phyloP scores from a whole-genome alignment of 53 echinoderm and acorn worm species.

The Echinarachnius parma region DNA sequence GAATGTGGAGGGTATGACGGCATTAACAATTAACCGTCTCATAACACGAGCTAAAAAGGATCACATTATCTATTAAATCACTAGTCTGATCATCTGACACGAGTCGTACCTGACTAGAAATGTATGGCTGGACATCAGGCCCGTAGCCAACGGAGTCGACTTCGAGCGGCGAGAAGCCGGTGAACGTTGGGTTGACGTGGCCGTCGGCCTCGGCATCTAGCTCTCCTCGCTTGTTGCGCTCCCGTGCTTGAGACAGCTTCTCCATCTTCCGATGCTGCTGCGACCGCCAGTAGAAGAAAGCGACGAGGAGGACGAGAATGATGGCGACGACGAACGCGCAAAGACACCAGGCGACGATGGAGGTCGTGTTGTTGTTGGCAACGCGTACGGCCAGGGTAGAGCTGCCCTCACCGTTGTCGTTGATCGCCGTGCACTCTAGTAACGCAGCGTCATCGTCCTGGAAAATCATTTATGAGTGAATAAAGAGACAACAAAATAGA shows the following conservation, averaged over 20 bases:
- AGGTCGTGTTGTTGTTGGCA: conserved; percentile 28
- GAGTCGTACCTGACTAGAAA: conserved; percentile 11
- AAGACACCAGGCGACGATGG: conserved; percentile 21
- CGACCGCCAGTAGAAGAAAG: conserved; percentile 36
- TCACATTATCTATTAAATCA: too few species aligned
- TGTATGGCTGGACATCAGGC: conserved; percentile 22
- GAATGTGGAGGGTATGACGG: too few species aligned
- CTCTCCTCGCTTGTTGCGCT: background rate
- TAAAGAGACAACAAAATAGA: background rate
- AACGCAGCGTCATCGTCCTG: conserved; percentile 31
- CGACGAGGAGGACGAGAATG: conserved; percentile 39
- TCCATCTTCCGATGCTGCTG: conserved; percentile 25
- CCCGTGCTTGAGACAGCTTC: conserved; percentile 12
- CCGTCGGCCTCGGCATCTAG: conserved; percentile 33
- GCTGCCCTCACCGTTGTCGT: conserved; percentile 25
- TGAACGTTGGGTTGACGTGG: conserved; percentile 27
- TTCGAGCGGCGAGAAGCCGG: conserved; percentile 6
- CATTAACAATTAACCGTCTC: too few species aligned
- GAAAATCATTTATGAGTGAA: background rate
- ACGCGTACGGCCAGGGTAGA: conserved; percentile 36
- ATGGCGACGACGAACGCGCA: conserved; percentile 43
- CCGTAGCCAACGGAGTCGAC: conserved; percentile 37
- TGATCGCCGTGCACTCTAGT: conserved; percentile 38
- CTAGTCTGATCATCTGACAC: too few species aligned
- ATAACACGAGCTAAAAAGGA: too few species aligned